A percentile compares a stretch with the other conserved stretches of the same genome.
phyloP scores from a whole-genome alignment of 2,888 invertebrate species.

The Leistus spinibarbis region DNA sequence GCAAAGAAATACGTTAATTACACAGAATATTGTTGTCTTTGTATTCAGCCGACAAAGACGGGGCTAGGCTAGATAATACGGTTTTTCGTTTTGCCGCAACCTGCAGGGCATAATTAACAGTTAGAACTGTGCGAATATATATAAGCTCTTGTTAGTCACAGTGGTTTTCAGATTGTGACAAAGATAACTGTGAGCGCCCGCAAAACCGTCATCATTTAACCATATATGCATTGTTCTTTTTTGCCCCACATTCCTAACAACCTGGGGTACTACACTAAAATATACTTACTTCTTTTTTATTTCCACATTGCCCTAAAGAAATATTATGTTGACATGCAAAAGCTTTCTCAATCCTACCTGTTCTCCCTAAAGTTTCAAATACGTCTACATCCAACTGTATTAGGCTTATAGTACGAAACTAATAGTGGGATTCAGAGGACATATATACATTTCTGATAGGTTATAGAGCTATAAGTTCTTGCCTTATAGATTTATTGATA shows the following conservation, averaged over 20 bases:
- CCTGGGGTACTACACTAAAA: not conserved
- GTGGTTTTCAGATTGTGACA: not conserved
- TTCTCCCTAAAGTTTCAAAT: not conserved
- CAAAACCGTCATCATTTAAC: not conserved
- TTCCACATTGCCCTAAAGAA: not conserved
- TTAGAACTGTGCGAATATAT: conserved; percentile 11
- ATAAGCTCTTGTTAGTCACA: not conserved
- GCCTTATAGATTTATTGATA: too few relatives aligned
- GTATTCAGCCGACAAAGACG: not conserved
- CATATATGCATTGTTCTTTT: not conserved
- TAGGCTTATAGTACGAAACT: not conserved
- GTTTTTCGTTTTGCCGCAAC: not conserved
- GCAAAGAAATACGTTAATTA: not conserved
- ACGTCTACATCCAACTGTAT: not conserved
- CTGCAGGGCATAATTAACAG: conserved; percentile 32
- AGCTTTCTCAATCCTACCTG: not conserved
- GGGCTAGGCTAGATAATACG: not conserved
- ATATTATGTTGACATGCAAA: not conserved
- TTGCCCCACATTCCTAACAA: not conserved
- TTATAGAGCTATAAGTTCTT: too few relatives aligned
- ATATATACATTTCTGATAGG: too few relatives aligned
- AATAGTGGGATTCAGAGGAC: too few relatives aligned
- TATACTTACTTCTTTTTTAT: not conserved
- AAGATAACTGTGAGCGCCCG: not conserved
- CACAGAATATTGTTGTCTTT: not conserved